phyloP scores from a whole-genome alignment of 2,888 invertebrate species.

The Xylocampa areola region DNA sequence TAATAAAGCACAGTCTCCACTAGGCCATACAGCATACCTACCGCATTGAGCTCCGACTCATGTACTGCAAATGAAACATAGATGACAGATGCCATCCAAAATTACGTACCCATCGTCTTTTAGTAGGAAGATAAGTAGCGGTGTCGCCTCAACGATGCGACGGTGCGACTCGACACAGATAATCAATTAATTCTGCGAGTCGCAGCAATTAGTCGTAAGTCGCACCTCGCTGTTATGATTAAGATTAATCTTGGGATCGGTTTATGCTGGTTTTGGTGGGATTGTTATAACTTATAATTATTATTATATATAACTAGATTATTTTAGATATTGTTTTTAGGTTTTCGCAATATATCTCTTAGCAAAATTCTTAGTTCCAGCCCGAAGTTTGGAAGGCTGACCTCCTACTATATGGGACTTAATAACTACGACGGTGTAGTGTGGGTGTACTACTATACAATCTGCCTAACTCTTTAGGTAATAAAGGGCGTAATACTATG shows the following conservation, averaged over 20 bases:
- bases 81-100: constrained; percentile 41
- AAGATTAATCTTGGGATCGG: constrained; percentile 70
- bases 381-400: no score
- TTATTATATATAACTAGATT: no score
- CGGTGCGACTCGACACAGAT: constrained; percentile 67
- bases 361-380: no score
- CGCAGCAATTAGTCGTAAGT: constrained; percentile 77
- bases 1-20: not conserved
- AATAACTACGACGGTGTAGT: no score
- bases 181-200: constrained; percentile 77
- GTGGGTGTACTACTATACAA: no score
- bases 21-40: not conserved
- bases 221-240: constrained; percentile 76
- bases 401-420: no score
- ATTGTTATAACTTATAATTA: not conserved
- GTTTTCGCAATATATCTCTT: no score
- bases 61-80: constrained; percentile 25
- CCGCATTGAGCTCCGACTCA: constrained; percentile 3
- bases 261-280: constrained; percentile 35
- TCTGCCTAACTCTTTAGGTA: no score
- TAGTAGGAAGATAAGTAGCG: constrained; percentile 46
- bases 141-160: constrained; percentile 33
- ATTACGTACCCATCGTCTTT: constrained; percentile 39
- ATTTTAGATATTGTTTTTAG: no score
- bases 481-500: no score